These are phyloP conservation scores for Quadroppia sp. DNA, from an alignment of 2,888 invertebrate genomes.

Conservation along the genomic window DNA sequence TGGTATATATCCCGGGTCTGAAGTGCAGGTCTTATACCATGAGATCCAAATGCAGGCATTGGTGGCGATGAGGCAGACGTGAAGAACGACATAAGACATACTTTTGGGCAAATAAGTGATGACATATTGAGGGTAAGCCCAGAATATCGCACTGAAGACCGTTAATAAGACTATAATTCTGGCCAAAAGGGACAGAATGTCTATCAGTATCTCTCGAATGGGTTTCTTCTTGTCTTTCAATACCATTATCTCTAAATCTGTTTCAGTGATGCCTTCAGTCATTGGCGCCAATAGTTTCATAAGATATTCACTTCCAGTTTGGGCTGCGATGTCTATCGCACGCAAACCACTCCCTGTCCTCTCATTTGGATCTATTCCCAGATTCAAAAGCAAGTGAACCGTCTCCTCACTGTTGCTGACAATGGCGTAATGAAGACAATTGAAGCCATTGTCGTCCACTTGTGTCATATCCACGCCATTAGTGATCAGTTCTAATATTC, in stretches of 20 bases:
- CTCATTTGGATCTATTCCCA: constrained; percentile 27
- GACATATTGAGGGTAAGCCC: constrained; percentile 7
- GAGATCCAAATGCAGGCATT: not conserved
- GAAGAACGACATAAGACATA: not conserved
- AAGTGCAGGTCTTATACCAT: constrained; percentile 1
- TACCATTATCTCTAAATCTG: not conserved
- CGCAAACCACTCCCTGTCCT: not conserved
- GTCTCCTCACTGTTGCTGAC: constrained; percentile 17
- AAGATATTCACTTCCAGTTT: not conserved
- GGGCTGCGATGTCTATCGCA: constrained; percentile 2
- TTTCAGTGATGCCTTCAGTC: constrained; percentile 1
- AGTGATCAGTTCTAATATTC: constrained; percentile 3
- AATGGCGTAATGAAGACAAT: constrained; percentile 24
- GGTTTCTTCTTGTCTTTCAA: not conserved
- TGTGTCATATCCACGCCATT: constrained; percentile 11
- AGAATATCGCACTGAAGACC: not conserved
- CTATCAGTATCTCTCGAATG: not conserved
- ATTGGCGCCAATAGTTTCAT: constrained; percentile 19
- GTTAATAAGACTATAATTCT: not conserved
- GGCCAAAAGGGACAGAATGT: not conserved
- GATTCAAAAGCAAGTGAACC: constrained; percentile 16
- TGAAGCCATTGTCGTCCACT: not conserved
- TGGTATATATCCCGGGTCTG: constrained; percentile 15
- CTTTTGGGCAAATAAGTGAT: constrained; percentile 3
- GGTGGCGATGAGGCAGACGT: not conserved